Base-by-base conservation (phyloP, 2,888 invertebrate genomes). In the Syrphus vitripennis region DNA sequence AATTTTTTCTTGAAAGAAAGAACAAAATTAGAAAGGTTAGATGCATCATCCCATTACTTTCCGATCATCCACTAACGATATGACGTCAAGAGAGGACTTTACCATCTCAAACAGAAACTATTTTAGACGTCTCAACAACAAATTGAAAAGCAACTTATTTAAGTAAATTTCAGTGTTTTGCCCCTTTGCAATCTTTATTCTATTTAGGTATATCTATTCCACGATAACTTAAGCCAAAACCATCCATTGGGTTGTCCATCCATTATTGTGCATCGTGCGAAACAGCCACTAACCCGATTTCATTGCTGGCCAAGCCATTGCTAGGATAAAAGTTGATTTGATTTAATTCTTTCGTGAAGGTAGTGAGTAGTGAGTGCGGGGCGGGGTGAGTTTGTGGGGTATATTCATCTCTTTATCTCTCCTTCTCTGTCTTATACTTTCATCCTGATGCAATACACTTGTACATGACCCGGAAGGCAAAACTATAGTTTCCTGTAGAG, bases 71-170 rank as follows among this genome's bases (percentile, higher is more conserved):
- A n/a, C 61, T 24, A 12, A 31, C 34, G 34, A 42, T 48, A 19
- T 12, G 29, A 21, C 10, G 48, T n/a, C 53, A 55, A 42, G 9
- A 34, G 42, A 63, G 7, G 37, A 67, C 57, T 57, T 31, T 55
- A 9, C 9, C 31, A 7, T 9, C 31, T 34, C 12, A 4, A 6
- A 1, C 53, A 65, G 59, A 76, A 84, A 84, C 80, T 84, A 71
- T 71, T 81, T 84, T 72, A 71, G 81, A 84, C 71, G 76, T 71
- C 81, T 81, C 71, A 69, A 72, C 71, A 69, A 72, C 81, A 76
- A 84, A 81, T 84, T 84, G 72, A 14, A 81, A 42, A 76, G n/a
- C n/a, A 86, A 86, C 81, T 82, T 86, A 77, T 86, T 77, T 86
- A 86, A 81, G 81, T 76, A 81, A 81, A 86, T 81, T 81, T 77